Evolutionary conservation across 2,888 invertebrate genomes (phyloP), one percentile per base, ranked within the genome.

Genomic region (Lamproptera curius): DNA sequence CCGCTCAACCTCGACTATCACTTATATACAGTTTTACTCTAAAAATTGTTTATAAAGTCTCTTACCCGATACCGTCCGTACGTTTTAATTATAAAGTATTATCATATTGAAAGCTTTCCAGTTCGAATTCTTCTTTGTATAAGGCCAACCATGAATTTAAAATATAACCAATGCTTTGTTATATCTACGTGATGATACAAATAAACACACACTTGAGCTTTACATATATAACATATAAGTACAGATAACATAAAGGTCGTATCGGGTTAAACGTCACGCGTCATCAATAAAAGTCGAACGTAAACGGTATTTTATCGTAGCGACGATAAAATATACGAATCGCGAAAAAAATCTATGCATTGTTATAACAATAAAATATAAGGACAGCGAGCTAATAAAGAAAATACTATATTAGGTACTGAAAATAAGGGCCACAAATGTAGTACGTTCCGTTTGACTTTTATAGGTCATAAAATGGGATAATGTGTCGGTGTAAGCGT

Each of bases 401-500:
- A 73, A 72, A 73, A 69, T 61, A 70, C 73, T 79, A 78, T 80
- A 80, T 83, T 81, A 81, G 79, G 73, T 76, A 74, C 79, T 73
- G 80, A 76, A 82, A 81, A 80, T 84, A 83, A 85, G 80, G 84
- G 80, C 77, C 77, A 74, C 82, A 86, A 87, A 84, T 76, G 78
- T 80, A 82, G 76, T 84, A 77, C 76, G 77, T 83, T 79, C 64
- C 65, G 66, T 59, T 72, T 80, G 85, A 86, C 86, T 84, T 87
- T 86, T 86, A 87, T 87, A 72, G 86, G 77, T 85, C 73, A 83
- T 87, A 86, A 87, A 87, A 74, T 70, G 76, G 82, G 77, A 84
- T 87, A 86, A 86, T 86, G 83, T 81, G 81, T 74, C 66, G 76
- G 79, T 70, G 79, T 78, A 76, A 80, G 78, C 81, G 81, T 83